Evolutionary conservation across 2,113 vertebrate genomes (phyloP).

Genomic region (Scartelaos histophorus): DNA sequence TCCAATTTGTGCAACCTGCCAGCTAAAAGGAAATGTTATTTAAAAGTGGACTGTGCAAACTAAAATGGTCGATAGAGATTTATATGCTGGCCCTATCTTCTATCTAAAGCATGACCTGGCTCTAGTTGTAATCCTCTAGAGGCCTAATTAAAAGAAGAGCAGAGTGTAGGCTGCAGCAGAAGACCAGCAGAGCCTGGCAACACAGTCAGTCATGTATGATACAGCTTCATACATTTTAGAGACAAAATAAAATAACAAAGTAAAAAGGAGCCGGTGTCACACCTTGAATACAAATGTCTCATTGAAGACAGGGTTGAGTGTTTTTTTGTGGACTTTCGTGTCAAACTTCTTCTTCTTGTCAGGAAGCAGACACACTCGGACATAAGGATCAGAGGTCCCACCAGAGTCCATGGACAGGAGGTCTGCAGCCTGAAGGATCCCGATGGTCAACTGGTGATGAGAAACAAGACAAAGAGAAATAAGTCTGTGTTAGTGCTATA

Average conservation of each 20-base stretch:
- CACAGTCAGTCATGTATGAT: background rate
- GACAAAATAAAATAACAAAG: background rate
- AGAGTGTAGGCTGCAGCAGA: conserved; percentile 22
- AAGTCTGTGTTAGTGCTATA: background rate
- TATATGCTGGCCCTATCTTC: conserved; percentile 4
- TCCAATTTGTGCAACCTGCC: background rate
- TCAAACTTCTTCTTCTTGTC: conserved; percentile 99
- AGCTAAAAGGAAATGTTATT: background rate
- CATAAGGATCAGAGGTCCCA: conserved; percentile 95
- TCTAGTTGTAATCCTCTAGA: conserved; percentile 43
- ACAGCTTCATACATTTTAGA: background rate
- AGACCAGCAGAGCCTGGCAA: conserved; percentile 8
- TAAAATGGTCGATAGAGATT: background rate
- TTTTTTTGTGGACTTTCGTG: conserved; percentile 99
- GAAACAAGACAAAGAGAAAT: background rate
- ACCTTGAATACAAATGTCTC: conserved; percentile 98
- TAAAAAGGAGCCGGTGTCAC: background rate
- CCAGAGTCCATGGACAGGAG: conserved; percentile 96
- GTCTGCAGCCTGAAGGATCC: conserved; percentile 94
- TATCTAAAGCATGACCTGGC: conserved; percentile 22
- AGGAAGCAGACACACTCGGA: conserved; percentile 90
- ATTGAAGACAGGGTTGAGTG: conserved; percentile 94
- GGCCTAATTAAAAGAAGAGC: conserved; percentile 64
- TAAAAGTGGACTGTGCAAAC: background rate
- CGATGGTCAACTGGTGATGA: conserved; percentile 86